Evolutionary conservation across 2,888 invertebrate species (phyloP).

Genomic region (Onchidella celtica): DNA sequence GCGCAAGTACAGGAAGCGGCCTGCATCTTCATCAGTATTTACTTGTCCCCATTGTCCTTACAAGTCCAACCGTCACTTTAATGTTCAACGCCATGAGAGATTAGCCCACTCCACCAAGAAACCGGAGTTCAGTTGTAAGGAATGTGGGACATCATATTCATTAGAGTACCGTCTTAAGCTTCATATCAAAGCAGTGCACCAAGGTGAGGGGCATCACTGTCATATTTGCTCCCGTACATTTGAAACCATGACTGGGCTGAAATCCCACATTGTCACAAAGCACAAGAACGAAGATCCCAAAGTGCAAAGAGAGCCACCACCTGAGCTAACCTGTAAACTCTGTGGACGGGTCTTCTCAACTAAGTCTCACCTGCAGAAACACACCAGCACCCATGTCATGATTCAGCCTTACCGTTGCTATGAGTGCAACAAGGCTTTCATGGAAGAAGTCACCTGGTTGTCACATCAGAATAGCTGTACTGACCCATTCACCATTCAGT

Average conservation of each 20-base stretch:
- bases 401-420: constrained; percentile 48
- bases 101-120: constrained; percentile 49
- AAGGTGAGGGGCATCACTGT: constrained; percentile 50
- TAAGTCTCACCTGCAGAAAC: constrained; percentile 47
- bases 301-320: constrained; percentile 36
- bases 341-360: constrained; percentile 47
- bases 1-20: constrained; percentile 39
- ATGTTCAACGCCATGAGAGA: constrained; percentile 49
- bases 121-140: constrained; percentile 50
- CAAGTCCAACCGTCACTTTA: constrained; percentile 49
- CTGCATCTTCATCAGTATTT: constrained; percentile 45
- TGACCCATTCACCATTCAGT: constrained; percentile 47
- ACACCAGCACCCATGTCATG: constrained; percentile 50
- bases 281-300: constrained; percentile 48
- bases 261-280: constrained; percentile 49
- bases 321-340: constrained; percentile 48
- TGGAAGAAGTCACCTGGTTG: constrained; percentile 47
- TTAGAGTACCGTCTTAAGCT: constrained; percentile 49
- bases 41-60: constrained; percentile 49
- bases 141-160: constrained; percentile 50
- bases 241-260: constrained; percentile 51
- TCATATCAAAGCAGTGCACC: constrained; percentile 49
- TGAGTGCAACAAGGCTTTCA: constrained; percentile 44
- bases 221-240: constrained; percentile 44
- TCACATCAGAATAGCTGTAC: constrained; percentile 42